Conservation (phyloP, 2,797 vertebrate genomes). For the Melanogrammus aeglefinus region DNA sequence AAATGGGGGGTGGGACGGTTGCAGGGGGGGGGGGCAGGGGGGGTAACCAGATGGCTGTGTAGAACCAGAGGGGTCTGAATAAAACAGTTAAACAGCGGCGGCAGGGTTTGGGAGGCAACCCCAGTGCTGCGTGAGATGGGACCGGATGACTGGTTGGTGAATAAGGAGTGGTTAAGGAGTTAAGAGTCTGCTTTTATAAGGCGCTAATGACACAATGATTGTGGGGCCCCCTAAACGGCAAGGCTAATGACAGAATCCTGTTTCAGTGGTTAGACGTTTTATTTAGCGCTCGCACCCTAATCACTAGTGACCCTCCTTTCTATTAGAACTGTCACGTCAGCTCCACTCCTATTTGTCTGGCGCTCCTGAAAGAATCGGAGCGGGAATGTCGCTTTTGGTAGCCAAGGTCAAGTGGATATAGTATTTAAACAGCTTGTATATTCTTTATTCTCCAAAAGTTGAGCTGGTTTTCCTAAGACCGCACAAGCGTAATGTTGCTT, state of each 20-base stretch:
- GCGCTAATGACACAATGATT: neutral
- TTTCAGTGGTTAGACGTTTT: constrained; percentile 58
- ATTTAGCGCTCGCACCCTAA: constrained; percentile 68
- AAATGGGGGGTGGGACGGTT: constrained; percentile 14
- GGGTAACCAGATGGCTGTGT: constrained; percentile 86
- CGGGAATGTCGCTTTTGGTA: constrained; percentile 43
- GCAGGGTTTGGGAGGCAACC: constrained; percentile 75
- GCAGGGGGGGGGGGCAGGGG: no score
- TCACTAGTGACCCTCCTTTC: constrained; percentile 52
- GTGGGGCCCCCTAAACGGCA: constrained; percentile 26
- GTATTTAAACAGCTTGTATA: constrained; percentile 57
- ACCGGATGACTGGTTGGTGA: constrained; percentile 83
- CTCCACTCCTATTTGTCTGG: constrained; percentile 41
- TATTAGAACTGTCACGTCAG: constrained; percentile 50
- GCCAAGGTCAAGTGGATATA: constrained; percentile 55
- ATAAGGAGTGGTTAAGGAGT: constrained; percentile 71
- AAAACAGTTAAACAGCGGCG: constrained; percentile 85
- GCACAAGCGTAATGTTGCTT: constrained; percentile 39
- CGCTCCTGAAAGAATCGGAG: constrained; percentile 31
- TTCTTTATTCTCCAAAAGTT: constrained; percentile 31
- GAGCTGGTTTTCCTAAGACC: neutral
- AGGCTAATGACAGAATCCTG: constrained; percentile 72
- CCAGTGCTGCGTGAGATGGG: constrained; percentile 75
- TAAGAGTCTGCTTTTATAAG: neutral
- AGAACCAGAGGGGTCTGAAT: constrained; percentile 79